Percentiles rank a stretch among this genome's conserved stretches.
Evolutionary conservation across 1,140 invertebrate species (phyloP).

Genomic region (Hetaerina americana): DNA sequence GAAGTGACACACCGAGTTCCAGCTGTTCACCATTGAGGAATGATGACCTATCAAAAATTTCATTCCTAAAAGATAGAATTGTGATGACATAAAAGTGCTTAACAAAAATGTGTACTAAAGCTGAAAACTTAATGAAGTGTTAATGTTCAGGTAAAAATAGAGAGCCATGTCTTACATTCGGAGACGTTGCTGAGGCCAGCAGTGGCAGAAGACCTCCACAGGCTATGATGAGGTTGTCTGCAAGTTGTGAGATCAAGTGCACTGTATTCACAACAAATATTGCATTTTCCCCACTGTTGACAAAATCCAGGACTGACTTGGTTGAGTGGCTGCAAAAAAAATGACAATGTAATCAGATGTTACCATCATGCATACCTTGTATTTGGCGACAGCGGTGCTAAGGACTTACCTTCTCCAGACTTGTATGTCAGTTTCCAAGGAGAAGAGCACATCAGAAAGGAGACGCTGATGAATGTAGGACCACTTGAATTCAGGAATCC

Average conservation of each 20-base stretch:
- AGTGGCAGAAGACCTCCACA: slow-evolving; percentile 94
- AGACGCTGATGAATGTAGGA: slow-evolving; percentile 96
- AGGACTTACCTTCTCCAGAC: slow-evolving; percentile 59
- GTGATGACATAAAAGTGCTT: neutral
- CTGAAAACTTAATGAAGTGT: slow-evolving; percentile 2
- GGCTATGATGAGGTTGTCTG: slow-evolving; percentile 97
- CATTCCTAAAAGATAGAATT: neutral
- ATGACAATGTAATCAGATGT: no score
- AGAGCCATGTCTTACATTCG: slow-evolving; percentile 65
- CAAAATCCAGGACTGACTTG: slow-evolving; percentile 94
- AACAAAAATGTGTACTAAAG: no score
- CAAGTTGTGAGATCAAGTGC: slow-evolving; percentile 95
- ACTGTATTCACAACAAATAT: slow-evolving; percentile 99
- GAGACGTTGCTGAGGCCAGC: slow-evolving; percentile 93
- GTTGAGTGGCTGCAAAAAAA: slow-evolving; percentile 67
- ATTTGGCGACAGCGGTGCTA: no score
- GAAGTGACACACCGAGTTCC: no score
- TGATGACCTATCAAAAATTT: no score
- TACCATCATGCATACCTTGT: no score
- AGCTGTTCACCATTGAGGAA: no score
- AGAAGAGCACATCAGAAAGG: slow-evolving; percentile 91
- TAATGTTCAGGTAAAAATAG: slow-evolving; percentile 1
- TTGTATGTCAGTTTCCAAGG: slow-evolving; percentile 95
- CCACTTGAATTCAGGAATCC: slow-evolving; percentile 99
- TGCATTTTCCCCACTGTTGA: slow-evolving; percentile 94